Evolutionary conservation across 1,140 invertebrate genomes (phyloP).

Genomic region (Ceratosolen solmsi): DNA sequence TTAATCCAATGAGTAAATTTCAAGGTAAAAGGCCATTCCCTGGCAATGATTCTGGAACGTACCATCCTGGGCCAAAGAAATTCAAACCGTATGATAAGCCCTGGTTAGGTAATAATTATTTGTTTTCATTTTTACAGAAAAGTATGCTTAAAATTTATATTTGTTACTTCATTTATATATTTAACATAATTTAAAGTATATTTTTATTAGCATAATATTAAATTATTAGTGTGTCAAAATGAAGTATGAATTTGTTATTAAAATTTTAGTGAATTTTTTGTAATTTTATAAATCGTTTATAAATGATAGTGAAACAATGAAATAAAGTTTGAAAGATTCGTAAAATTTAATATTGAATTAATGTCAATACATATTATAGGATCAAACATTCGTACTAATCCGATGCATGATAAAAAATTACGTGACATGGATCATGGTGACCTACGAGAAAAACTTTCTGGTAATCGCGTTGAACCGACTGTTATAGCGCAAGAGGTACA

Average conservation of each 20-base stretch:
- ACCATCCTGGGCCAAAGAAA: conserved; percentile 41
- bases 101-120: conserved; percentile 37
- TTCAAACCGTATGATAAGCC: conserved; percentile 47
- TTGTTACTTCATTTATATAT: not conserved
- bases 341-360: not conserved
- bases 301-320: not conserved
- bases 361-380: conserved; percentile 29
- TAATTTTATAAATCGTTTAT: not conserved
- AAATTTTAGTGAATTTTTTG: not conserved
- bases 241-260: not conserved
- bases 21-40: conserved; percentile 45
- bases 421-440: conserved; percentile 60
- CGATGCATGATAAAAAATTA: conserved; percentile 60
- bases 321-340: not conserved
- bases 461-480: conserved; percentile 56
- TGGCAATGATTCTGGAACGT: conserved; percentile 34
- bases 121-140: not conserved
- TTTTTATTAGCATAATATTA: not conserved
- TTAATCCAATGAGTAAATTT: conserved; percentile 34
- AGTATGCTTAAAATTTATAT: not conserved
- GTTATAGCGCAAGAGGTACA: conserved; percentile 64
- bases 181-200: not conserved
- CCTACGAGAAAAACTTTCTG: conserved; percentile 63
- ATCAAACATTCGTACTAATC: conserved; percentile 41
- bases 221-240: no score